Conservation (phyloP, 2,888 invertebrate species). For the Argynnis bischoffii region DNA sequence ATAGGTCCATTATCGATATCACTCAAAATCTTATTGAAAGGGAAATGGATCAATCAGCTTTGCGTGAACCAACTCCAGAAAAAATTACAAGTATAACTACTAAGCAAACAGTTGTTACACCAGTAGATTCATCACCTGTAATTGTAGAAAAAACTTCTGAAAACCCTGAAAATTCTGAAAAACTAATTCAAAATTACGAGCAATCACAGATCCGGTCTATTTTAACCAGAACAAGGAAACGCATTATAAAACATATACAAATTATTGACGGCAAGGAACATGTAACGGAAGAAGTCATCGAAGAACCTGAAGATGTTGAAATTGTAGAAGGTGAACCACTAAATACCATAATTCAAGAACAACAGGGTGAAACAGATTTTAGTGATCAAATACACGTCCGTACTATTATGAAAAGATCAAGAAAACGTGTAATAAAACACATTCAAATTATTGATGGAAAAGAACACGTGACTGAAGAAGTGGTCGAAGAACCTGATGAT, state of each 20-base stretch:
- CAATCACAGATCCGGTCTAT: slow-evolving; percentile 8
- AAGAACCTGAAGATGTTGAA: slow-evolving; percentile 64
- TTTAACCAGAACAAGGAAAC: slow-evolving; percentile 74
- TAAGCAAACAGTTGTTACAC: neutral
- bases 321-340: slow-evolving; percentile 84
- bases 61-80: too few species aligned
- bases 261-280: too few species aligned
- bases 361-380: too few species aligned
- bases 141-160: neutral
- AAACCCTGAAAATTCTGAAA: slow-evolving; percentile 4
- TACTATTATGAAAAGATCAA: slow-evolving; percentile 25
- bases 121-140: neutral
- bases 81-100: neutral
- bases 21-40: too few species aligned
- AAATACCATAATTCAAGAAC: neutral
- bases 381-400: too few species aligned
- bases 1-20: too few species aligned
- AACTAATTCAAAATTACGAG: neutral
- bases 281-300: too few species aligned
- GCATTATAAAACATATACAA: slow-evolving; percentile 45
- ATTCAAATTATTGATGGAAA: slow-evolving; percentile 85
- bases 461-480: slow-evolving; percentile 80
- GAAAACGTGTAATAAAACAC: slow-evolving; percentile 65
- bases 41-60: too few species aligned
- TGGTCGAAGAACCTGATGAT: slow-evolving; percentile 80